phyloP scores from a whole-genome alignment of 2,113 vertebrate genomes.

The Cromileptes altivelis region DNA sequence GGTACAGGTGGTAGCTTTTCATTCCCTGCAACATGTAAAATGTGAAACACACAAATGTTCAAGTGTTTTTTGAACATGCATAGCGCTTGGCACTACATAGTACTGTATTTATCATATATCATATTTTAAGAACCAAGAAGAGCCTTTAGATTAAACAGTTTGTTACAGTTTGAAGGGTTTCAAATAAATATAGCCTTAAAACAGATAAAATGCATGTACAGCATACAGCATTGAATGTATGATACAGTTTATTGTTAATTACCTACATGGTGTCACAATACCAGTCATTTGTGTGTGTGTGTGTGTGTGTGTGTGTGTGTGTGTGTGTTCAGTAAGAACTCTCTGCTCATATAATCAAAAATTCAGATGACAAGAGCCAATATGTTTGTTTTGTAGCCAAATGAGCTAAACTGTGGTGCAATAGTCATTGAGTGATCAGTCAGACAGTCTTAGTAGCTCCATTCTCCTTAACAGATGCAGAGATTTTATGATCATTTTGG shows the following conservation, averaged over 20 bases:
- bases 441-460: slow-evolving; percentile 24
- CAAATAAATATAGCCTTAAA: background rate
- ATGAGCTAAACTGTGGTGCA: slow-evolving; percentile 27
- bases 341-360: slow-evolving; percentile 10
- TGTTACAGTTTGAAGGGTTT: background rate
- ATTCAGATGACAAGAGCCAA: slow-evolving; percentile 21
- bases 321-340: background rate
- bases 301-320: background rate
- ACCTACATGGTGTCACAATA: background rate
- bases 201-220: background rate
- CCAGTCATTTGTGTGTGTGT: background rate
- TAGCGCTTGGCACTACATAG: too few relatives aligned
- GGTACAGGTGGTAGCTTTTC: background rate
- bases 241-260: background rate
- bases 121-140: background rate
- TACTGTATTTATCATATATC: background rate
- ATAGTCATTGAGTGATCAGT: slow-evolving; percentile 29
- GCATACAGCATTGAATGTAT: background rate
- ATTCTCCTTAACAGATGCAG: slow-evolving; percentile 70
- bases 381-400: slow-evolving; percentile 30
- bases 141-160: background rate
- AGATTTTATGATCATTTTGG: slow-evolving; percentile 67
- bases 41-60: background rate
- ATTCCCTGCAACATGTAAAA: background rate
- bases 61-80: background rate